A percentile compares a stretch with the other conserved stretches of the same genome.
Conservation (phyloP, 1,140 invertebrate genomes). For the Bombyx mandarina region DNA sequence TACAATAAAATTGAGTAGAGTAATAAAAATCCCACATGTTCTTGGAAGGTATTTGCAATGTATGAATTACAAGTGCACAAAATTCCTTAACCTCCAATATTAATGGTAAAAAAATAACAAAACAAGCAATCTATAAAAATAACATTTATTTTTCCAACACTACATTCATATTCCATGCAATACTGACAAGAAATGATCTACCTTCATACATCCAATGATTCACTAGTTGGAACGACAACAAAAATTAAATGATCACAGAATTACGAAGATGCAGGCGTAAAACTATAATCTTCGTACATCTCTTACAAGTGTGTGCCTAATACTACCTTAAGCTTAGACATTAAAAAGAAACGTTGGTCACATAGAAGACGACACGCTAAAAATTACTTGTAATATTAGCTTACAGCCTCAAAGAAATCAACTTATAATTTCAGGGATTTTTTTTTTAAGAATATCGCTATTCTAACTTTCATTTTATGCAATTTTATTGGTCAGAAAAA, state of each 20-base stretch:
- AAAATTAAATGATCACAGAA: slow-evolving; percentile 63
- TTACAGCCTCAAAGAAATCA: slow-evolving; percentile 20
- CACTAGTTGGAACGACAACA: slow-evolving; percentile 51
- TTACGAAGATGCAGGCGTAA: slow-evolving; percentile 56
- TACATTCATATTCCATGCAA: slow-evolving; percentile 60
- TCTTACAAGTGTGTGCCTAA: slow-evolving; percentile 43
- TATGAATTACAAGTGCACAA: no score
- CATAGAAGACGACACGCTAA: slow-evolving; percentile 55
- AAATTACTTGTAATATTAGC: slow-evolving; percentile 34
- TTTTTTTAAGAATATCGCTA: not conserved
- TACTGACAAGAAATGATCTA: slow-evolving; percentile 45
- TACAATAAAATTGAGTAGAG: not conserved
- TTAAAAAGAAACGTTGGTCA: slow-evolving; percentile 59
- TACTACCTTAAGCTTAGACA: slow-evolving; percentile 49
- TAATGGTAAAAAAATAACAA: slow-evolving; percentile 13
- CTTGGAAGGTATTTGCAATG: no score
- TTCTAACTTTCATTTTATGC: slow-evolving; percentile 14
- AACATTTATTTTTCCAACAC: slow-evolving; percentile 64
- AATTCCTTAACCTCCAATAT: no score
- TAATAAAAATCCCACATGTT: no score
- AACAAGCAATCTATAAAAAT: slow-evolving; percentile 41
- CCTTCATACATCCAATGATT: slow-evolving; percentile 44
- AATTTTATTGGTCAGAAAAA: slow-evolving; percentile 19
- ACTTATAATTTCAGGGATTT: slow-evolving; percentile 1
- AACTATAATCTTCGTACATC: slow-evolving; percentile 33